Evolutionary conservation across 2,113 vertebrate genomes (phyloP), one percentile per base, ranked within the genome.

Genomic region (Mesembrinibis cayennensis): DNA sequence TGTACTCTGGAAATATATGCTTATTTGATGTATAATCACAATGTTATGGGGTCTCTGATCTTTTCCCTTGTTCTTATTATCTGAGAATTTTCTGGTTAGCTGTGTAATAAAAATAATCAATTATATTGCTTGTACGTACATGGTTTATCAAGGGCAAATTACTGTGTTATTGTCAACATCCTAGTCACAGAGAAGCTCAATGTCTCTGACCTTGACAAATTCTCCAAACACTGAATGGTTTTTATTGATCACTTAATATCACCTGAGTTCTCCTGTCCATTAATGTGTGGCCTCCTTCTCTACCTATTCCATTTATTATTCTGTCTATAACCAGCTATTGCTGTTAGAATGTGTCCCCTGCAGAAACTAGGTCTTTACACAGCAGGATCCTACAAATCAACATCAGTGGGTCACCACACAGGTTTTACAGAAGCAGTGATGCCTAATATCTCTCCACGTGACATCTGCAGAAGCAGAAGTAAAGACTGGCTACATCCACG

Each of bases 331-430:
- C 97, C 96, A 97, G 97, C 96, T 96, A 85, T 96, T 93, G 95
- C 97, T 84, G 96, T 96, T 92, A 94, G 96, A 98, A 97, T 86
- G 87, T 91, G 80, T 97, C 95, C 95, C 96, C 97, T 96, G 96
- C 94, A 95, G 98, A 98, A 98, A 98, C 94, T 98, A 98, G 98
- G 98, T 98, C 98, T 98, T 98, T 97, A 97, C 98, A 95, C 98
- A 98, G 98, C 97, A 81, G 98, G 98, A 96, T 98, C 92, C 89
- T 49, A 85, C 95, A 98, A 98, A 98, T 98, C 98, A 98, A 97
- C 97, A 97, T 98, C 97, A 98, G 86, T 97, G 96, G 96, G 97
- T 97, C 97, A 98, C 97, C 96, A 97, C 63, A 96, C 82, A 63
- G 96, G 55, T 96, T 97, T 98, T 97, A 96, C 94, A 97, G 97